Evolutionary conservation across 2,888 invertebrate genomes (phyloP).

Genomic region (Napeogenes sylphis): DNA sequence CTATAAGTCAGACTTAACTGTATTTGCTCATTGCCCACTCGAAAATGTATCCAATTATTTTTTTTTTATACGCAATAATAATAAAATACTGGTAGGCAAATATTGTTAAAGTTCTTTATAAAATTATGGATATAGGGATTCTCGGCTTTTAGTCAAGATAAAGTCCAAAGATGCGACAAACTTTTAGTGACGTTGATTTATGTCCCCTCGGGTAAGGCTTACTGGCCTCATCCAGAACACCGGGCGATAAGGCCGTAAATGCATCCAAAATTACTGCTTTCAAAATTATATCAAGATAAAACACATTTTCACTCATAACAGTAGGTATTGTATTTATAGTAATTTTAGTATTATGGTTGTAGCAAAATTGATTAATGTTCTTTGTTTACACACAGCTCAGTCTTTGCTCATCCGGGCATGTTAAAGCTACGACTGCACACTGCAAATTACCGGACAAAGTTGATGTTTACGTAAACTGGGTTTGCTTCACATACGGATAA

Average conservation of each 20-base stretch:
- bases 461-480: slow-evolving; percentile 51
- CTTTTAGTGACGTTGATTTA: slow-evolving; percentile 5
- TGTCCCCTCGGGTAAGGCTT: slow-evolving; percentile 2
- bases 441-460: slow-evolving; percentile 64
- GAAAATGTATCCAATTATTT: neutral
- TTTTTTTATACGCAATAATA: neutral
- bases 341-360: slow-evolving; percentile 39
- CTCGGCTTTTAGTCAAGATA: neutral
- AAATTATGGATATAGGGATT: neutral
- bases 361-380: slow-evolving; percentile 75
- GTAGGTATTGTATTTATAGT: no score
- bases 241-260: neutral
- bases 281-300: no score
- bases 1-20: slow-evolving; percentile 3
- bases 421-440: slow-evolving; percentile 64
- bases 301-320: no score
- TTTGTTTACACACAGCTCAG: slow-evolving; percentile 61
- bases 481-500: slow-evolving; percentile 21
- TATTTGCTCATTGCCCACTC: slow-evolving; percentile 1
- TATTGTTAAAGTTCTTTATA: neutral
- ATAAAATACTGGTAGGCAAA: neutral
- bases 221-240: neutral
- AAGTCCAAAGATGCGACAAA: slow-evolving; percentile 4
- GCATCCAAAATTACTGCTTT: neutral
- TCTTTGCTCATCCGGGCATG: slow-evolving; percentile 58